A percentile compares a stretch with the other conserved stretches of the same genome.
These are phyloP conservation scores for Megalops atlanticus DNA, from an alignment of 2,113 vertebrate genomes.

Conservation along the genomic window DNA sequence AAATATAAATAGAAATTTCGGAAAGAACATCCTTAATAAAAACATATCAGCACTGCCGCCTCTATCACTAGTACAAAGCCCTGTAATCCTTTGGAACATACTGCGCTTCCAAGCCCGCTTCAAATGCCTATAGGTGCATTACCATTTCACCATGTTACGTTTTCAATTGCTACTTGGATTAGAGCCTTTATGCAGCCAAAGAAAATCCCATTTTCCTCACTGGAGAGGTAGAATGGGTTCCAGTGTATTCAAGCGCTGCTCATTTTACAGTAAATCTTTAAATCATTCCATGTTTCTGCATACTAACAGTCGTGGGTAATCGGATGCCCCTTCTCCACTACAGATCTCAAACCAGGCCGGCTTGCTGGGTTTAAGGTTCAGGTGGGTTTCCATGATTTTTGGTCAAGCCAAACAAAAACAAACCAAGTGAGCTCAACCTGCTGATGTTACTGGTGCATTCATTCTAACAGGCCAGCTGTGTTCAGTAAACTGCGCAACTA, in stretches of 20 bases:
- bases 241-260: neutral
- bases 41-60: neutral
- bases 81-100: neutral
- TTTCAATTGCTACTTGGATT: neutral
- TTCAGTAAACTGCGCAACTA: neutral
- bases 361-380: neutral
- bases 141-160: too few species aligned
- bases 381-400: neutral
- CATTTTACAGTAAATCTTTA: neutral
- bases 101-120: neutral
- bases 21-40: neutral
- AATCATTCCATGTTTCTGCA: neutral
- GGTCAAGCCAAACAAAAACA: neutral
- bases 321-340: neutral
- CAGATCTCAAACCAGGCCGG: neutral
- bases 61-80: neutral
- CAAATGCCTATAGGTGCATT: neutral
- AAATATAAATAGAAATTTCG: neutral
- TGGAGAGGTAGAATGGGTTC: neutral
- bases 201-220: neutral
- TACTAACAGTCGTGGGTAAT: neutral
- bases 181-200: neutral
- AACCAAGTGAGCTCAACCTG: too few species aligned
- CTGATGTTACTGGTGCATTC: too few species aligned
- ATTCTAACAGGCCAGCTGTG: neutral